phyloP scores from a whole-genome alignment of 2,113 vertebrate species.

The Pachyramphus minor region DNA sequence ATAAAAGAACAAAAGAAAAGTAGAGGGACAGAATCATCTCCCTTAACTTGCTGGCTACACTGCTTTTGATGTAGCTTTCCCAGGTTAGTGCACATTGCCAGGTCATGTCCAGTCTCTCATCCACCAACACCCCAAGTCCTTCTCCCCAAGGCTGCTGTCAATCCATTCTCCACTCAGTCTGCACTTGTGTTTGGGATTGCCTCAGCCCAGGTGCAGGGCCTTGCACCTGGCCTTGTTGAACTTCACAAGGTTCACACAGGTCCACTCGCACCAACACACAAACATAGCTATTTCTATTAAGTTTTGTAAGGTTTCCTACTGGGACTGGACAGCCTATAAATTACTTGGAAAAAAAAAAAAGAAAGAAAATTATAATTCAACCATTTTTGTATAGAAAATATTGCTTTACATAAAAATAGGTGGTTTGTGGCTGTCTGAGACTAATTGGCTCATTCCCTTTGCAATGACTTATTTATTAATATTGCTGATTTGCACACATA shows the following conservation, averaged over 20 bases:
- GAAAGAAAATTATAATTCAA: not conserved
- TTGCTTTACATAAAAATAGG: not conserved
- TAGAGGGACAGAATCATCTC: not conserved
- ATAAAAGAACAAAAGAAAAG: no score
- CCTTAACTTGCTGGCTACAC: not conserved
- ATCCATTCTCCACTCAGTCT: not conserved
- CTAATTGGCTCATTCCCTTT: not conserved
- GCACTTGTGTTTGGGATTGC: not conserved
- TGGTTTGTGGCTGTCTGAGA: not conserved
- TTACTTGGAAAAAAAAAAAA: not conserved
- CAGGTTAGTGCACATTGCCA: not conserved
- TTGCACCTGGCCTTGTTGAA: not conserved
- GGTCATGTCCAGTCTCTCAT: not conserved
- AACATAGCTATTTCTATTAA: not conserved
- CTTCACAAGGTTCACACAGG: not conserved
- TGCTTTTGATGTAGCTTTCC: not conserved
- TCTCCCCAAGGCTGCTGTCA: no score
- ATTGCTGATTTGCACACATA: not conserved
- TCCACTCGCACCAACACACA: not conserved
- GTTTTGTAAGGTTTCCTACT: not conserved
- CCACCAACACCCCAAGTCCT: rapidly evolving
- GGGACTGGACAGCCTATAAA: not conserved
- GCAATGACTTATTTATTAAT: not conserved
- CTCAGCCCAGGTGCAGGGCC: not conserved
- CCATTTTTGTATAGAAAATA: not conserved